A percentile compares a stretch with the other conserved stretches of the same genome.
These are phyloP conservation scores for Alectoris magna DNA, from an alignment of 2,797 vertebrate genomes.

Conservation along the genomic window DNA sequence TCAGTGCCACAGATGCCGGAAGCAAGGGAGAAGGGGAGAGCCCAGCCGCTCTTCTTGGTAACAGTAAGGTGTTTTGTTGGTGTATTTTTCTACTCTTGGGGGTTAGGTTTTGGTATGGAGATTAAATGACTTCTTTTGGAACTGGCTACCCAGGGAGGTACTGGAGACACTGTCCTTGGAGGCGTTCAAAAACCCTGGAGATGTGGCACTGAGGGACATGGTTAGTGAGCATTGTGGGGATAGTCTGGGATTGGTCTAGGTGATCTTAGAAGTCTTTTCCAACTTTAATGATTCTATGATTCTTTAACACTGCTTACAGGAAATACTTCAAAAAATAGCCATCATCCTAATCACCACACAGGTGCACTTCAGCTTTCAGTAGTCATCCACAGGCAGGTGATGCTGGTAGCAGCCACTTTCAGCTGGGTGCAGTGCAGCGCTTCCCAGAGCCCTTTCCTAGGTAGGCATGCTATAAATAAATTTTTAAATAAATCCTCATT, in stretches of 20 bases:
- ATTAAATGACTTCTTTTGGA: background rate
- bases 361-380: background rate
- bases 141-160: too few species aligned
- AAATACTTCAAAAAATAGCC: background rate
- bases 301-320: background rate
- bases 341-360: background rate
- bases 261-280: too few species aligned
- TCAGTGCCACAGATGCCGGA: accelerated
- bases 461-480: background rate
- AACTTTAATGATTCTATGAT: too few species aligned
- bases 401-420: background rate
- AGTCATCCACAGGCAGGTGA: background rate
- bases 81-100: background rate
- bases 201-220: too few species aligned
- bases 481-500: background rate
- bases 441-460: background rate
- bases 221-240: too few species aligned
- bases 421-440: background rate
- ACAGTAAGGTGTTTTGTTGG: background rate
- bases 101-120: background rate
- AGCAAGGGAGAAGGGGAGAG: background rate
- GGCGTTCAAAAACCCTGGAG: too few species aligned
- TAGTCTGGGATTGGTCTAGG: too few species aligned
- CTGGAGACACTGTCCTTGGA: too few species aligned
- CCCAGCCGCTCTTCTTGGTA: background rate